phyloP scores from a whole-genome alignment of 2,888 invertebrate genomes.

The Lordiphosa andalusiaca region DNA sequence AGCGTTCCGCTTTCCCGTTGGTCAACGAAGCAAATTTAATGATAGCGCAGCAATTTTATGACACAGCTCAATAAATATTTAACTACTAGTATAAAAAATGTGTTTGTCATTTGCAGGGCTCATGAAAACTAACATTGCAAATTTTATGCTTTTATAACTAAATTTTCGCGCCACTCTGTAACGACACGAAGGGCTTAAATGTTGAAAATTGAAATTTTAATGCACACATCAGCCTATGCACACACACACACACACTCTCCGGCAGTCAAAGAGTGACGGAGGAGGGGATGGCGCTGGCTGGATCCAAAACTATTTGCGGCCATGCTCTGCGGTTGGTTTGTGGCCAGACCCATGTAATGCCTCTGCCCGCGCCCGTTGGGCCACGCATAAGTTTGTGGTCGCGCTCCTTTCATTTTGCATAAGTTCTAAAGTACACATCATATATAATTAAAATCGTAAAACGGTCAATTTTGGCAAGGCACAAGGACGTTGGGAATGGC shows the following conservation, averaged over 20 bases:
- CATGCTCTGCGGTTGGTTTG: slow-evolving; percentile 61
- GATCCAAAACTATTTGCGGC: slow-evolving; percentile 68
- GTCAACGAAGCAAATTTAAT: slow-evolving; percentile 53
- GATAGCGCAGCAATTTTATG: slow-evolving; percentile 33
- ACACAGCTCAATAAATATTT: slow-evolving; percentile 66
- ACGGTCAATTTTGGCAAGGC: slow-evolving; percentile 67
- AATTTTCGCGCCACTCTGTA: slow-evolving; percentile 52
- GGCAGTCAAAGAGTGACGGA: slow-evolving; percentile 1
- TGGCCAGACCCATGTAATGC: slow-evolving; percentile 49
- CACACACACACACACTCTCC: slow-evolving; percentile 9
- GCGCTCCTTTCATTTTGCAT: slow-evolving; percentile 63
- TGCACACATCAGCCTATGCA: slow-evolving; percentile 30
- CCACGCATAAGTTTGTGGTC: slow-evolving; percentile 67
- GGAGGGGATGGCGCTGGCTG: slow-evolving; percentile 31
- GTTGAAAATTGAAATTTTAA: slow-evolving; percentile 69
- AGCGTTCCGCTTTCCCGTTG: slow-evolving; percentile 18
- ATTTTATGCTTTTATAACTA: slow-evolving; percentile 67
- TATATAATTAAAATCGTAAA: slow-evolving; percentile 77
- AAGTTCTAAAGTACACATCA: slow-evolving; percentile 77
- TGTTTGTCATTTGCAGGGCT: slow-evolving; percentile 48
- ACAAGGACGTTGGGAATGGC: neutral
- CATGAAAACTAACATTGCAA: slow-evolving; percentile 27
- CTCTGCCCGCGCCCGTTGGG: slow-evolving; percentile 26
- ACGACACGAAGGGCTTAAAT: slow-evolving; percentile 54
- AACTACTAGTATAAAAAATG: slow-evolving; percentile 53